Percentiles rank a stretch among this genome's conserved stretches.
Conservation (phyloP, 1,140 invertebrate species). For the Copidosoma floridanum region DNA sequence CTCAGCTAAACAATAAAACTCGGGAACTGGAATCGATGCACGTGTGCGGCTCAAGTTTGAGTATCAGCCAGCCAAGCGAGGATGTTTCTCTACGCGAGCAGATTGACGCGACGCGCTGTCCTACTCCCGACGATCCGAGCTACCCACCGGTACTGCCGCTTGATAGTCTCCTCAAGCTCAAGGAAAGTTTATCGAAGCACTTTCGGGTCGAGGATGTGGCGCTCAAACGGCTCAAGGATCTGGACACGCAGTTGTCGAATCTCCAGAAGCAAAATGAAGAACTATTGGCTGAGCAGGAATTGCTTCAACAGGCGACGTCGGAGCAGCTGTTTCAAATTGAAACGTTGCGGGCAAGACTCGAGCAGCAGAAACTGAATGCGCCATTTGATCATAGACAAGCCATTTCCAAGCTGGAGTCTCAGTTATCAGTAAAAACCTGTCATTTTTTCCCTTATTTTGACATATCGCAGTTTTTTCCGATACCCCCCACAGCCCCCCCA, state of each 20-base stretch:
- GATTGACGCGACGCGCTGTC: constrained; percentile 51
- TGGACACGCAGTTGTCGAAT: constrained; percentile 67
- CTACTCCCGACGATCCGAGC: constrained; percentile 51
- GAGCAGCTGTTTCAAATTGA: constrained; percentile 79
- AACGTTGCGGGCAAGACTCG: constrained; percentile 72
- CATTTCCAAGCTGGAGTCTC: constrained; percentile 65
- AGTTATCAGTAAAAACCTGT: no score
- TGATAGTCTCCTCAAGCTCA: constrained; percentile 61
- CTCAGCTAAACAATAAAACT: constrained; percentile 64
- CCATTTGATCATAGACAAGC: constrained; percentile 68
- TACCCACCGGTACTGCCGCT: constrained; percentile 54
- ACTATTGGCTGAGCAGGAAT: constrained; percentile 74
- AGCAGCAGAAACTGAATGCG: constrained; percentile 72
- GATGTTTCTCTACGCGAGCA: constrained; percentile 73
- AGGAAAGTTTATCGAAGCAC: constrained; percentile 67
- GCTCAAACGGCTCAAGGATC: constrained; percentile 69
- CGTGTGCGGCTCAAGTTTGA: constrained; percentile 57
- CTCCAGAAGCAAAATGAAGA: constrained; percentile 55
- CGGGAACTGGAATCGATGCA: constrained; percentile 70
- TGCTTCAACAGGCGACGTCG: constrained; percentile 74
- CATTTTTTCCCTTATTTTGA: no score
- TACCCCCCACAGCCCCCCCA: no score
- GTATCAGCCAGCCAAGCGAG: constrained; percentile 72
- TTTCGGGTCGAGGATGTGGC: constrained; percentile 71
- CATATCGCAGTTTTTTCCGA: no score